Evolutionary conservation across 2,113 vertebrate species (phyloP).

Genomic region (Oncorhynchus masou): DNA sequence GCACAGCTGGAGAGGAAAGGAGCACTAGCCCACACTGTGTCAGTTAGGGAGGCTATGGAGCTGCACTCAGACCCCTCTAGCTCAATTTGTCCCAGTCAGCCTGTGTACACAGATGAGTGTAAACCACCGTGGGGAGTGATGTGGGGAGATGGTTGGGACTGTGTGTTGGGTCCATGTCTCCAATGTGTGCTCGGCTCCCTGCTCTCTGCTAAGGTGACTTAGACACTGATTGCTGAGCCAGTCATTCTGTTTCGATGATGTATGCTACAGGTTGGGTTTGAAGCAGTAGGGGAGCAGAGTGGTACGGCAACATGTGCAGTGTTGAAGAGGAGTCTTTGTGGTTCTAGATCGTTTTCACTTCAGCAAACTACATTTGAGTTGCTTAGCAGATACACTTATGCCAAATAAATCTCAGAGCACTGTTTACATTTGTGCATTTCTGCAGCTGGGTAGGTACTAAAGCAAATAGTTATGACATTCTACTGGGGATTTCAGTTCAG

Average conservation of each 20-base stretch:
- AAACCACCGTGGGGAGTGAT: conserved; percentile 41
- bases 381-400: conserved; percentile 63
- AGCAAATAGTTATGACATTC: conserved; percentile 20
- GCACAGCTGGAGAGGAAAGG: background rate
- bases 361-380: conserved; percentile 55
- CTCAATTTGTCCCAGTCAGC: conserved; percentile 43
- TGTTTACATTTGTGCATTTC: conserved; percentile 57
- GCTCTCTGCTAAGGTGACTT: conserved; percentile 13
- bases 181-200: background rate
- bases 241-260: conserved; percentile 20
- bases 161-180: background rate
- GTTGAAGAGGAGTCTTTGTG: conserved; percentile 60
- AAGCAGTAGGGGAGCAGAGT: conserved; percentile 27
- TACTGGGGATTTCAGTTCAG: conserved; percentile 7
- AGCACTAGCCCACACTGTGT: conserved; percentile 11
- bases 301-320: conserved; percentile 44
- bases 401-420: conserved; percentile 47
- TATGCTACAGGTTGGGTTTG: conserved; percentile 7
- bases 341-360: conserved; percentile 42
- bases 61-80: background rate
- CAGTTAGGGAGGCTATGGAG: conserved; percentile 15
- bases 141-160: conserved; percentile 11
- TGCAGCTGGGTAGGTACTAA: conserved; percentile 52
- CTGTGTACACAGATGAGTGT: conserved; percentile 43
- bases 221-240: conserved; percentile 8